Evolutionary conservation across 2,888 invertebrate genomes (phyloP), one percentile per base, ranked within the genome.

Genomic region (Drosophila fulvimacula): DNA sequence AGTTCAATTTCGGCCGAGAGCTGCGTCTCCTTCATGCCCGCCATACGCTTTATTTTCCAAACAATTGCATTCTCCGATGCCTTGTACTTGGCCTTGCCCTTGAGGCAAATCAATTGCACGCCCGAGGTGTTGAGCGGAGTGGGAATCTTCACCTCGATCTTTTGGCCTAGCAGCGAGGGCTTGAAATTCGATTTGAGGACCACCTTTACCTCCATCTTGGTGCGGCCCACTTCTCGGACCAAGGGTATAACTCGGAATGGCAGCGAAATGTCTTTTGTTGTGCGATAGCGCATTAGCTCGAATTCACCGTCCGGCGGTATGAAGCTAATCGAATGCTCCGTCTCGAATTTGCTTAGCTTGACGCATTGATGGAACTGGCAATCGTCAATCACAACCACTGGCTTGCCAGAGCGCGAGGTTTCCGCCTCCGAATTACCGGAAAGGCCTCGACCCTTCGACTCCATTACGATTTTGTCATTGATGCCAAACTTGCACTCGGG

Each of bases 281-380:
- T 99, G 72, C 99, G 97, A 93, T 99, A 99, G 96, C 98, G 96
- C 99, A 99, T 99, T 36, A 99, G 95, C 93, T 99, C 99, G 91
- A 99, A 99, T 94, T 99, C 99, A 51, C 99, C 99, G 93, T 99
- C 99, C 1, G 99, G 99, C 68, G 99, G 99, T 91, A 99, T 99
- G 94, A 99, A 99, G 84, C 98, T 98, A 92, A 99, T 99, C 91
- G 99, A 98, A 94, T 99, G 99, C 93, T 99, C 99, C 0, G 99
- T 99, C 94, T 99, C 99, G 92, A 99, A 99, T 95, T 99, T 99
- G 93, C 98, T 98, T 66, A 99, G 94, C 92, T 99, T 99, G 55
- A 99, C 99, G 92, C 99, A 99, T 93, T 99, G 99, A 93, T 99
- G 99, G 93, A 99, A 99, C 94, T 99, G 99, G 90, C 99, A 99